A percentile compares a stretch with the other conserved stretches of the same genome.
These are phyloP conservation scores for Sepiola atlantica DNA, from an alignment of 2,888 invertebrate species.

Conservation along the genomic window DNA sequence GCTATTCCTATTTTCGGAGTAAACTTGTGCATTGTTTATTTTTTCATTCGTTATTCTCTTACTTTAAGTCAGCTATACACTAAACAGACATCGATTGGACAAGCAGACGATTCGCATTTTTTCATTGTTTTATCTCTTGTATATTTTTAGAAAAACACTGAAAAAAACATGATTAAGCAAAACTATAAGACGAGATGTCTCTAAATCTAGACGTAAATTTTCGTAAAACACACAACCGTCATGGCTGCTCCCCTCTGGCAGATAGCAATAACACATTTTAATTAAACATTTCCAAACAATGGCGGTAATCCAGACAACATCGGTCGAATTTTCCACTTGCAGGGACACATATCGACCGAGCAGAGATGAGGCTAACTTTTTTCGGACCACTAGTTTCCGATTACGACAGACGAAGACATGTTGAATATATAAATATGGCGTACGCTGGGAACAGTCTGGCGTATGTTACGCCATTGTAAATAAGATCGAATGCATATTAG, in stretches of 20 bases:
- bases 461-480: background rate
- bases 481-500: background rate
- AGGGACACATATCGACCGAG: background rate
- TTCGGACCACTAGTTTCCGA: background rate
- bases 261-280: slow-evolving; percentile 1
- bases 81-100: background rate
- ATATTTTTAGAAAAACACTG: background rate
- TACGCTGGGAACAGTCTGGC: background rate
- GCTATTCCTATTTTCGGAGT: too few species aligned
- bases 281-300: slow-evolving; percentile 22
- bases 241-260: background rate
- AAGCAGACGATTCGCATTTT: background rate
- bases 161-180: background rate
- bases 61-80: background rate
- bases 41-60: too few species aligned
- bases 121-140: background rate
- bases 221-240: background rate
- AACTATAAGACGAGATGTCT: background rate
- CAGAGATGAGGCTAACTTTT: background rate
- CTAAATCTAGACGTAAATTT: background rate
- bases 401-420: background rate
- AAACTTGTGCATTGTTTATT: too few species aligned
- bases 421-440: background rate
- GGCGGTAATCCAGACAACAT: background rate
- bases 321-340: slow-evolving; percentile 32